Evolutionary conservation across 2,797 vertebrate genomes (phyloP).

Genomic region (Clarias platycephalus): DNA sequence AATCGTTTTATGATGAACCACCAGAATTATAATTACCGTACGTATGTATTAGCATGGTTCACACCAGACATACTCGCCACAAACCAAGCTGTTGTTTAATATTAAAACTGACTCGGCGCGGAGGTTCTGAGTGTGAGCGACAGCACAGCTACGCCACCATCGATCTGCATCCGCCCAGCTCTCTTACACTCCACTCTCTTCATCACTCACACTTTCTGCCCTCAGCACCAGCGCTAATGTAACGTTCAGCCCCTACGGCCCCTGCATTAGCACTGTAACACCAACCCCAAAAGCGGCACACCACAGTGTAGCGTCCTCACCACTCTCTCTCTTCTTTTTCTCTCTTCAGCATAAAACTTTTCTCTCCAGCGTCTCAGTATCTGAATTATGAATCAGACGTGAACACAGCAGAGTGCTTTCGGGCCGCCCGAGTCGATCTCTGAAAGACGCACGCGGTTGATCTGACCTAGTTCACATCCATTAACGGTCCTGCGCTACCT

Average conservation of each 20-base stretch:
- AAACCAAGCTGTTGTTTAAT: not conserved
- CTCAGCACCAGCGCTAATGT: not conserved
- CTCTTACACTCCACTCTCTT: not conserved
- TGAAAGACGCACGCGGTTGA: not conserved
- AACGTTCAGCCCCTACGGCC: not conserved
- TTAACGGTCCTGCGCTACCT: conserved; percentile 35
- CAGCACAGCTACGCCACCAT: conserved; percentile 22
- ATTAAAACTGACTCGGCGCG: not conserved
- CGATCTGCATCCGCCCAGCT: conserved; percentile 33
- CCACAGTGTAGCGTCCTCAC: not conserved
- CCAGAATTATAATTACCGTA: too few relatives aligned
- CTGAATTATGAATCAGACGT: conserved; percentile 51
- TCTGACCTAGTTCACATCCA: conserved; percentile 44
- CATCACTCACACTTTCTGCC: not conserved
- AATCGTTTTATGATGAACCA: not conserved
- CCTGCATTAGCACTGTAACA: not conserved
- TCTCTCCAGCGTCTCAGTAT: conserved; percentile 3
- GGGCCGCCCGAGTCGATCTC: not conserved
- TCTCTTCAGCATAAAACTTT: not conserved
- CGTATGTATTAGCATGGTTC: too few relatives aligned
- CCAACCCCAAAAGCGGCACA: not conserved
- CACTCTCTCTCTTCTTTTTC: not conserved
- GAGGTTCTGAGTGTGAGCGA: not conserved
- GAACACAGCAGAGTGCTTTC: conserved; percentile 38
- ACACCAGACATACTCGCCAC: too few relatives aligned